Conservation (phyloP, 2,888 invertebrate genomes). For the Amphipoea oculea region DNA sequence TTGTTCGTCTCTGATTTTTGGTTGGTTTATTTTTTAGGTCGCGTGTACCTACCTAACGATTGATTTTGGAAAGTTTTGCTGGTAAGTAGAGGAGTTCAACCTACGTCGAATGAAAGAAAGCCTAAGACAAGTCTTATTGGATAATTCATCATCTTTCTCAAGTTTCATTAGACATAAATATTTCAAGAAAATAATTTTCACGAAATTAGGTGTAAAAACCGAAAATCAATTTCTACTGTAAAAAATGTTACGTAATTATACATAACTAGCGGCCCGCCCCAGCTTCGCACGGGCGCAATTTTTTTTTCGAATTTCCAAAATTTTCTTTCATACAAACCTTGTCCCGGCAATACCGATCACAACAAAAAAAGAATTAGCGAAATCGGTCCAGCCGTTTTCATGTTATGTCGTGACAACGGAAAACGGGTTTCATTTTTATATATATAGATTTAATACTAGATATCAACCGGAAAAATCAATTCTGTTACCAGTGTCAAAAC, state of each 20-base stretch:
- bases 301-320: too few species aligned
- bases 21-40: constrained; percentile 2
- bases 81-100: not conserved
- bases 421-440: too few species aligned
- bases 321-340: too few species aligned
- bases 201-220: not conserved
- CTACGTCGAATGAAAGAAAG: not conserved
- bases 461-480: not conserved
- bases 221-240: not conserved
- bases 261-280: not conserved
- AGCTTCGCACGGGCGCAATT: too few species aligned
- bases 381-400: too few species aligned
- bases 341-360: too few species aligned
- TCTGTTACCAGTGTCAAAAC: not conserved
- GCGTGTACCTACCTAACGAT: not conserved
- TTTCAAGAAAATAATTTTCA: not conserved
- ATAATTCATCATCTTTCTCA: not conserved
- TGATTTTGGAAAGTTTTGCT: constrained; percentile 6
- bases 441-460: not conserved
- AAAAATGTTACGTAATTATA: not conserved
- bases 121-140: not conserved
- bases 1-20: constrained; percentile 30
- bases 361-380: too few species aligned
- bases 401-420: too few species aligned
- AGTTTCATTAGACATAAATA: not conserved